Evolutionary conservation across 1,140 invertebrate species (phyloP), one percentile per base, ranked within the genome.

Genomic region (Drosophila ercepeae): DNA sequence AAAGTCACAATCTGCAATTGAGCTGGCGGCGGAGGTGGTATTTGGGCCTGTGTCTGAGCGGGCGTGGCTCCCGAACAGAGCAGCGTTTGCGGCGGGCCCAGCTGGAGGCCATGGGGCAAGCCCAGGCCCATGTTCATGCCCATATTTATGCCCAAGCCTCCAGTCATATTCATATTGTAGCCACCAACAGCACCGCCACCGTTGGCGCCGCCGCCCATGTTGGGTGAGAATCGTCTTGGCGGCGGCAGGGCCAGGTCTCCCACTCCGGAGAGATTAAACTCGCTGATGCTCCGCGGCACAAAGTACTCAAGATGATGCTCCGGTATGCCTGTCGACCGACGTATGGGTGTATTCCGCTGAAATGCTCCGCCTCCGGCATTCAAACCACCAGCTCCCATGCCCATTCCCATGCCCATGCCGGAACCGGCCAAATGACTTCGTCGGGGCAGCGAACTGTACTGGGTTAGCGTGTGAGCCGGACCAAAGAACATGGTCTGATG

Each of bases 231-330:
- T 25, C 91, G 84, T 0, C 92, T 86, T 0, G 92, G 84, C 0
- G 92, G 92, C 0, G 92, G 92, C 8, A 93, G 90, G 1, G 92
- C 92, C 23, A 93, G 91, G 23, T 94, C 92, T 1, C 93, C 93
- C 0, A 93, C 92, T 1, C 93, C 92, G 0, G 95, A 94, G 25
- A 96, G 81, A 89, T 96, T 95, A 74, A 96, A 96, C 84, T 96
- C 96, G 88, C 95, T 96, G 19, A 96, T 93, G 91, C 95, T 96
- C 53, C 96, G 92, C 42, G 96, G 96, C 51, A 96, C 95, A 90
- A 96, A 96, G 86, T 96, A 96, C 81, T 96, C 96, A 36, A 96
- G 93, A 51, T 95, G 93, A 23, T 94, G 91, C 48, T 95, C 94
- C 7, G 91, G 78, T 46, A 92, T 92, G 51, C 93, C 94, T 2